Percentiles rank a stretch among this genome's conserved stretches.
Conservation (phyloP, 2,888 invertebrate species). For the Tetranychus truncatus region DNA sequence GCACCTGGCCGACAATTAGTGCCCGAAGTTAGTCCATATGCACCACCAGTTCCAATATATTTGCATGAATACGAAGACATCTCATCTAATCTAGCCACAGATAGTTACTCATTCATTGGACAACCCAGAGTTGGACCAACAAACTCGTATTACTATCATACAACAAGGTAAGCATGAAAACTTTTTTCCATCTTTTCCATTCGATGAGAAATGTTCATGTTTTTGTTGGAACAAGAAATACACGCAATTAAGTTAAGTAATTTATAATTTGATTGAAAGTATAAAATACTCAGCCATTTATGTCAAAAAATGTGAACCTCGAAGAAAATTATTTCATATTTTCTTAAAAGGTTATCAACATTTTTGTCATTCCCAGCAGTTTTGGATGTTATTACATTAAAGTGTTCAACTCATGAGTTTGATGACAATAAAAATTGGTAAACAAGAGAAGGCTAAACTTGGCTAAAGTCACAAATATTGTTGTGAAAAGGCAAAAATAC, state of each 20-base stretch:
- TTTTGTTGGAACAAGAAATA: no score
- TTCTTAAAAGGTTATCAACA: no score
- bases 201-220: neutral
- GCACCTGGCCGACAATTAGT: neutral
- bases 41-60: conserved; percentile 13
- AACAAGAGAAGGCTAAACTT: no score
- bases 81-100: neutral
- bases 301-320: neutral
- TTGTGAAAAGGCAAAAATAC: no score
- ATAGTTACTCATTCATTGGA: neutral
- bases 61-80: conserved; percentile 5
- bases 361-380: no score
- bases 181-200: neutral
- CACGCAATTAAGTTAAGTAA: no score
- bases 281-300: neutral
- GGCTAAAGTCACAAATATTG: no score
- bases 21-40: conserved; percentile 13
- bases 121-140: conserved; percentile 1
- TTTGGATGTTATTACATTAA: no score
- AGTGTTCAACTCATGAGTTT: no score
- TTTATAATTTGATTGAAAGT: no score
- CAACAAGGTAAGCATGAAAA: neutral
- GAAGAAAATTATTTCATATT: neutral
- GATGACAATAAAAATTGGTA: no score
- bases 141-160: conserved; percentile 1